Evolutionary conservation across 1,140 invertebrate genomes (phyloP), one percentile per base, ranked within the genome.

Genomic region (Bombus sylvicola): DNA sequence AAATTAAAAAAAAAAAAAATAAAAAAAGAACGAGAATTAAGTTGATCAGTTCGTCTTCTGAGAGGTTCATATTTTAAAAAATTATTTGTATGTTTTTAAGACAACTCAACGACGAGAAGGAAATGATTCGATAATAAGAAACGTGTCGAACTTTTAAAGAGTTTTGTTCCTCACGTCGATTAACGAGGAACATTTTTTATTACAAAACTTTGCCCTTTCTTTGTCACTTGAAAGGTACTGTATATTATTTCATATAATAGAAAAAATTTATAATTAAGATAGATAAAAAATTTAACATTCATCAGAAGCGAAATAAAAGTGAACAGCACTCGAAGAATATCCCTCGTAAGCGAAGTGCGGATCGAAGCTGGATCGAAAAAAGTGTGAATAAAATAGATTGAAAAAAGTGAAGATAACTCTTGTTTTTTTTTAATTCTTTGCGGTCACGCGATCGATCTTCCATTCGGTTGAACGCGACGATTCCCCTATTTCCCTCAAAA

Each of bases 391-490:
- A 66, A 34, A 15, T 34, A 68, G 37, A 62, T 79, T 12, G 25
- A 31, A 53, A 57, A 34, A 53, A 37, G 62, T 18, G 39, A 62
- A 62, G 47, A 37, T 57, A 57, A n/a, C 15, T 72, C 28, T 39
- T 25, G n/a, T 62, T 25, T 66, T 71, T 39, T 53, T 59, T 31
- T 3, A 71, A 76, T 41, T 39, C 83, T 88, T 73, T 59, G 84
- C 85, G n/a, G 79, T 34, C 69, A 66, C 75, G 84, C 80, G 79
- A 90, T 91, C 90, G 87, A 90, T 87, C 84, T 81, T 83, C 41
- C 41, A 62, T 84, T 87, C 82, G 41, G 53, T 34, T 43, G 85
- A 91, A 90, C 88, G 85, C 89, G 87, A 87, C 75, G 87, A 91
- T 90, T 83, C 90, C 10, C 34, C 5, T 22, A 53, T 22, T 53